These are phyloP conservation scores for Fundulus diaphanus DNA, from an alignment of 2,797 vertebrate species.

Conservation along the genomic window DNA sequence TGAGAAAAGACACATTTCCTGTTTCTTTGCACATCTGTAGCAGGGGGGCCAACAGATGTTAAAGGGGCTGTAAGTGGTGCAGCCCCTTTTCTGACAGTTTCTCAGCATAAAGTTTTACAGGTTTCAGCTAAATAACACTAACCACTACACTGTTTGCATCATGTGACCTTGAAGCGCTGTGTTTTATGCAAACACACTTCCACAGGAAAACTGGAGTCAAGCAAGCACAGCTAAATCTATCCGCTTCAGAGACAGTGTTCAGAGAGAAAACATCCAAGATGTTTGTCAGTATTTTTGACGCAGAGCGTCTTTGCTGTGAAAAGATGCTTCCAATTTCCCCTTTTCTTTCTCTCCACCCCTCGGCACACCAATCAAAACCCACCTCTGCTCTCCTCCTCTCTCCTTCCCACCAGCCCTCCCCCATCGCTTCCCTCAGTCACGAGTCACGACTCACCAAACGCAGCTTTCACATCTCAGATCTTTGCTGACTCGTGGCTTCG, in stretches of 20 bases:
- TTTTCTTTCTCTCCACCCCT: constrained; percentile 75
- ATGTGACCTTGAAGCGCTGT: constrained; percentile 48
- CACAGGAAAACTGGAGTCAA: background rate
- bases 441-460: constrained; percentile 71
- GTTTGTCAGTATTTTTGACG: constrained; percentile 54
- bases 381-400: constrained; percentile 54
- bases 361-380: constrained; percentile 74
- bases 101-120: constrained; percentile 15
- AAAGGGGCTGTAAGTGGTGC: background rate
- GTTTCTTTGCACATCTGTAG: background rate
- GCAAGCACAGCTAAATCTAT: background rate
- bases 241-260: background rate
- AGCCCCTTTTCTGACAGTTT: background rate
- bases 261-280: constrained; percentile 24
- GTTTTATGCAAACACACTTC: constrained; percentile 7
- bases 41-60: background rate
- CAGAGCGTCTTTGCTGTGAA: constrained; percentile 47
- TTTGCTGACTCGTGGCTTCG: constrained; percentile 60
- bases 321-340: constrained; percentile 71
- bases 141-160: constrained; percentile 30
- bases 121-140: background rate
- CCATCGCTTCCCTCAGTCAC: constrained; percentile 68
- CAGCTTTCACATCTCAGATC: constrained; percentile 49
- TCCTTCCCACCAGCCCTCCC: constrained; percentile 54
- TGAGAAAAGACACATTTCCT: background rate